A percentile compares a stretch with the other conserved stretches of the same genome.
Conservation (phyloP, 2,113 vertebrate species). For the Helogale parvula region DNA sequence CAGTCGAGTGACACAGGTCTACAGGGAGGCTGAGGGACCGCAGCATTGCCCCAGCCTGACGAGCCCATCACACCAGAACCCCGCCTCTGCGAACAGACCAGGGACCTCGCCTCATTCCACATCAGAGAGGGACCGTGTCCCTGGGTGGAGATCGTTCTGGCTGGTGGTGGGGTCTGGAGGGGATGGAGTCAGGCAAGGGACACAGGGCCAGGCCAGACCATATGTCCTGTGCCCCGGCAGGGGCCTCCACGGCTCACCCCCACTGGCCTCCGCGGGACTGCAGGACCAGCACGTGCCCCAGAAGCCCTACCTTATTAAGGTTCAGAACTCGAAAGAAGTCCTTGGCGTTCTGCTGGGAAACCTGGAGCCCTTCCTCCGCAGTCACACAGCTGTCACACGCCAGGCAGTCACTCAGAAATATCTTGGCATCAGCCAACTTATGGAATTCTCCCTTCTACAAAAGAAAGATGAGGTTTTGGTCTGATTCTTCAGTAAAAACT, state of each 20-base stretch:
- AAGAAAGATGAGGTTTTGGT: background rate
- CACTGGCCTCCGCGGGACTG: background rate
- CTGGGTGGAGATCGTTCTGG: background rate
- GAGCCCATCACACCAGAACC: background rate
- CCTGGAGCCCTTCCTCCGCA: constrained; percentile 90
- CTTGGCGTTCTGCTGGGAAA: constrained; percentile 93
- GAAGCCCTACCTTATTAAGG: constrained; percentile 92
- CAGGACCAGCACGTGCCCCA: rapidly evolving
- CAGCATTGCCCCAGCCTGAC: background rate
- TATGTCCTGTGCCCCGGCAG: rapidly evolving
- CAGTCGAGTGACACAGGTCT: background rate
- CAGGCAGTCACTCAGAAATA: constrained; percentile 95
- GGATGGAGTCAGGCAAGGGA: background rate
- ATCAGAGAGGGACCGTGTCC: background rate
- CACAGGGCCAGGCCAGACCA: background rate
- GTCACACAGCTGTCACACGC: constrained; percentile 95
- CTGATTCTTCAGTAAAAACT: background rate
- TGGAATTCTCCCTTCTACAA: constrained; percentile 87
- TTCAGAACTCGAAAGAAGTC: constrained; percentile 90
- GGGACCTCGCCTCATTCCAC: background rate
- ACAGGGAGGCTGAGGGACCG: background rate
- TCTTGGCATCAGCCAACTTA: constrained; percentile 85
- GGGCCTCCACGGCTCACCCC: background rate
- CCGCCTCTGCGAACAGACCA: background rate
- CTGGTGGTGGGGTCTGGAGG: background rate